Evolutionary conservation across 2,888 invertebrate genomes (phyloP).

Genomic region (Cheilosia vernalis): DNA sequence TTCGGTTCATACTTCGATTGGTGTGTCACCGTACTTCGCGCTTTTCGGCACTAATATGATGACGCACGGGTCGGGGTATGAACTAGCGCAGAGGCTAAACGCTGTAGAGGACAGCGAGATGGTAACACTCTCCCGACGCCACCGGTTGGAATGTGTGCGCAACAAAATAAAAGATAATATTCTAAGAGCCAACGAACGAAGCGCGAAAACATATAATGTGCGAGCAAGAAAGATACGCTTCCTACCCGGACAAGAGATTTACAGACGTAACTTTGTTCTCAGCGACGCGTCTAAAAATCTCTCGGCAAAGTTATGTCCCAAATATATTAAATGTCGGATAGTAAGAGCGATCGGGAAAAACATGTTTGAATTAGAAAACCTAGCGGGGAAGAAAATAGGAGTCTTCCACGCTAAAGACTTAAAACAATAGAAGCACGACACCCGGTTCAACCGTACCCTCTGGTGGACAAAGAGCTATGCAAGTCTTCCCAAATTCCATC

Average conservation of each 20-base stretch:
- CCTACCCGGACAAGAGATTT: neutral
- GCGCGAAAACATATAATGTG: neutral
- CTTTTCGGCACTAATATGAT: too few relatives aligned
- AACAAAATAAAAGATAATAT: neutral
- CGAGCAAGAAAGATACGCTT: neutral
- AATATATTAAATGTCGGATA: neutral
- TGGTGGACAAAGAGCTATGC: too few relatives aligned
- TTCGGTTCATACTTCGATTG: neutral
- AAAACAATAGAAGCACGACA: neutral
- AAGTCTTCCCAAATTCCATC: too few relatives aligned
- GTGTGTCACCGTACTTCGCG: neutral
- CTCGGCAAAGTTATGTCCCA: neutral
- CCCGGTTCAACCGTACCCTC: too few relatives aligned
- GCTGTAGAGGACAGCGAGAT: neutral
- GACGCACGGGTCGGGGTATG: too few relatives aligned
- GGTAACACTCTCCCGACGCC: too few relatives aligned
- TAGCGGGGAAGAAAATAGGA: neutral
- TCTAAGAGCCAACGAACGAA: neutral
- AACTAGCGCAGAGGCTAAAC: too few relatives aligned
- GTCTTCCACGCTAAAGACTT: neutral
- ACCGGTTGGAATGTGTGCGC: neutral
- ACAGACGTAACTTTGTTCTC: neutral
- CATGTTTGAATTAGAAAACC: conserved; percentile 1
- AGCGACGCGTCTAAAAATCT: neutral
- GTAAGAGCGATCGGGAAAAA: neutral